Percentiles rank a stretch among this genome's conserved stretches.
Evolutionary conservation across 2,113 vertebrate species (phyloP).

Genomic region (Syngnathus floridae): DNA sequence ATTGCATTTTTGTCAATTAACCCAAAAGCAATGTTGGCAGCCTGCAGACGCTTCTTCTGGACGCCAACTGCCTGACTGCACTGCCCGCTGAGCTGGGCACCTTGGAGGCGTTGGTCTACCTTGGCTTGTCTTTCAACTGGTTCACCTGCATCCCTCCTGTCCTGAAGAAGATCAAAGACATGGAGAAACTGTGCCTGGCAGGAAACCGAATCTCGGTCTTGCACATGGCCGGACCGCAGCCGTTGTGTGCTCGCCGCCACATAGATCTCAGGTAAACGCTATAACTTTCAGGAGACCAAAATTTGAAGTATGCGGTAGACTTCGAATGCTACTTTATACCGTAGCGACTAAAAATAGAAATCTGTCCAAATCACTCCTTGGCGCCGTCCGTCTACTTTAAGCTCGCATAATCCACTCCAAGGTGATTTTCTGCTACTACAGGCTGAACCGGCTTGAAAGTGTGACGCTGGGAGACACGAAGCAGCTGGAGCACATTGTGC

Average conservation of each 20-base stretch:
- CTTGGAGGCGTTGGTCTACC: constrained; percentile 82
- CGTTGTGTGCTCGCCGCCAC: constrained; percentile 82
- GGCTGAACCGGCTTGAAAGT: constrained; percentile 81
- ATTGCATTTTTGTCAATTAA: background rate
- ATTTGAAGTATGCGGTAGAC: too few relatives aligned
- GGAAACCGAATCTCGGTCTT: constrained; percentile 79
- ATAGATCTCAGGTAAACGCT: constrained; percentile 82
- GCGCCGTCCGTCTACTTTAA: too few relatives aligned
- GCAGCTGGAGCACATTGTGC: constrained; percentile 83
- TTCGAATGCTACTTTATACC: too few relatives aligned
- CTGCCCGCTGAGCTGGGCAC: constrained; percentile 83
- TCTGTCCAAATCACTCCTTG: too few relatives aligned
- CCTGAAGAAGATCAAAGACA: constrained; percentile 76
- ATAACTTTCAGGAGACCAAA: too few relatives aligned
- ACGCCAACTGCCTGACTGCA: constrained; percentile 82
- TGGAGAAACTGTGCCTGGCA: constrained; percentile 92
- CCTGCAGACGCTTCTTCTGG: constrained; percentile 92
- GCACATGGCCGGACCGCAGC: constrained; percentile 72
- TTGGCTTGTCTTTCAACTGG: constrained; percentile 92
- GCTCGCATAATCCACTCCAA: background rate
- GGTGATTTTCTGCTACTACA: constrained; percentile 30
- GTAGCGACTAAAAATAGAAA: too few relatives aligned
- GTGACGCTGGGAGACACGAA: constrained; percentile 66
- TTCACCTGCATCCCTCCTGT: constrained; percentile 81
- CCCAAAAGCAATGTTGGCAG: constrained; percentile 53